Base-by-base conservation (phyloP, 2,113 vertebrate genomes). In the Manacus vitellinus region DNA sequence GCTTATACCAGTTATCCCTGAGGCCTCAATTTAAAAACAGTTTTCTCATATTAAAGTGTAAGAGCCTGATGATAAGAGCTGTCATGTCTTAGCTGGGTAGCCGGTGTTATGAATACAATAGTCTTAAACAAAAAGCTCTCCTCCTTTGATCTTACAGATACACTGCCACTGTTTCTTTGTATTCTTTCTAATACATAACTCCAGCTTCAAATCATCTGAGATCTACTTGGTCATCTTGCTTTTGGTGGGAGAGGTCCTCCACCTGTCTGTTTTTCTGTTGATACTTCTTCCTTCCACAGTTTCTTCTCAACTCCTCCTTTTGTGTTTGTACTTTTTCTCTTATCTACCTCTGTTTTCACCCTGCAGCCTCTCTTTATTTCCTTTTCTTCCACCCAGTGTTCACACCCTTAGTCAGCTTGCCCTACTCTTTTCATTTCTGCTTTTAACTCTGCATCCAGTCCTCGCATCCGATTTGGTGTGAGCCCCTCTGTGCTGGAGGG, bases 1-100 rank as follows among this genome's bases (percentile, higher is more conserved):
- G 83, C 67, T 96, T 92, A 86, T 92, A 86, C 72, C 83, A 81
- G 89, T 91, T 96, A 86, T 95, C 93, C 93, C 89, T 59, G 65
- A 94, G 88, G 93, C 90, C 61, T 94, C 62, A 90, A 90, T 93
- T 97, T 95, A 89, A 91, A 96, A 92, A 28, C 66, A n/a, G 88
- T 80, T 96, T 96, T 84, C 79, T 96, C 67, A 86, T 90, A 88
- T 91, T 93, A 59, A 96, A 95, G 74, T 85, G 65, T 62, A 83
- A 92, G 72, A 88, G 47, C 73, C 75, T 92, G 59, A 90, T 95
- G 88, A 88, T 92, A 92, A 85, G 75, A 94, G 63, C 88, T 92
- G 85, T 87, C 59, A 47, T 88, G 68, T 77, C 73, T 92, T 93
- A 77, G 83, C 90, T 84, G 88, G 65, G 33, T 81, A 80, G 47